Evolutionary conservation across 2,888 invertebrate genomes (phyloP).

Genomic region (Hydropsyche betteni): DNA sequence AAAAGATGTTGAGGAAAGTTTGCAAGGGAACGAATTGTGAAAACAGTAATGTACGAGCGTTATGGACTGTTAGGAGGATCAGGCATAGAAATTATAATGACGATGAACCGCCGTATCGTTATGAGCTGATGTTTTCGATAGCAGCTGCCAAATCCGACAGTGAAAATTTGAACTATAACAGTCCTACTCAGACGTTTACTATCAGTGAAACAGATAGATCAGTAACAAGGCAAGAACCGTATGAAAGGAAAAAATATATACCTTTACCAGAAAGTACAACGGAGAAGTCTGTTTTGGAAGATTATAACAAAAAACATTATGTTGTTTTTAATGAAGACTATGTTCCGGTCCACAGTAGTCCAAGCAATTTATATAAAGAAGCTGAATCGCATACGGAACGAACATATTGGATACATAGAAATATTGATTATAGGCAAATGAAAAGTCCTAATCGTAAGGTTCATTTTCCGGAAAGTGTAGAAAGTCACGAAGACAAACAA

Average conservation of each 20-base stretch:
- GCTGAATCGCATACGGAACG: conserved; percentile 29
- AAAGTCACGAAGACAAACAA: background rate
- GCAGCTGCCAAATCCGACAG: conserved; percentile 63
- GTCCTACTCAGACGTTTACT: conserved; percentile 71
- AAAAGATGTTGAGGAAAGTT: conserved; percentile 34
- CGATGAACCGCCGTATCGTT: conserved; percentile 63
- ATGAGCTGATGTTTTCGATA: conserved; percentile 75
- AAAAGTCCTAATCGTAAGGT: background rate
- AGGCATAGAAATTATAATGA: conserved; percentile 72
- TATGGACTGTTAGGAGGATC: conserved; percentile 76
- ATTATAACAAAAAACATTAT: conserved; percentile 7
- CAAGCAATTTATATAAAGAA: background rate
- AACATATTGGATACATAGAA: conserved; percentile 45
- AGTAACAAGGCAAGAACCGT: background rate
- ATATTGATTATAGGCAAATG: conserved; percentile 31
- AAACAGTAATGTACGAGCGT: conserved; percentile 66
- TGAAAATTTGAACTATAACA: conserved; percentile 62
- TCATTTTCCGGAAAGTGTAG: conserved; percentile 9
- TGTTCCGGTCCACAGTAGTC: background rate
- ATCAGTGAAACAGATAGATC: conserved; percentile 61
- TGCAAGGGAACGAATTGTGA: conserved; percentile 60
- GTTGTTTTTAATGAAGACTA: background rate
- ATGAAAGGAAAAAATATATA: conserved; percentile 17
- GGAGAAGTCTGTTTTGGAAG: background rate
- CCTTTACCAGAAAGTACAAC: background rate